These are phyloP conservation scores for Chymomyza fuscimana DNA, from an alignment of 2,888 invertebrate genomes.

Conservation along the genomic window DNA sequence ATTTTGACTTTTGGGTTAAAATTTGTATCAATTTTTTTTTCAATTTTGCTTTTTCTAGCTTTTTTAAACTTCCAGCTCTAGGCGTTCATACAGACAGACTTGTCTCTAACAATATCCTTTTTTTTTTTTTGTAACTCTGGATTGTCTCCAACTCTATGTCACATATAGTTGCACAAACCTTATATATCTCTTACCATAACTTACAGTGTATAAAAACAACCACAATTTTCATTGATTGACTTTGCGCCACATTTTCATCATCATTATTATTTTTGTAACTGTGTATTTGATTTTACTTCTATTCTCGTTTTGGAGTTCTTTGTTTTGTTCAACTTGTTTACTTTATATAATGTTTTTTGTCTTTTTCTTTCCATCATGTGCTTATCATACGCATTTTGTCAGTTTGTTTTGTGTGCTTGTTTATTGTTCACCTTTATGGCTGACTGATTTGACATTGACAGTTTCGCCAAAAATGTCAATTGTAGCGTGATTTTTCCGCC, in stretches of 20 bases:
- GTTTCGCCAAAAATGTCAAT: conserved; percentile 37
- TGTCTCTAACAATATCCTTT: too few relatives aligned
- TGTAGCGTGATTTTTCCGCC: conserved; percentile 14
- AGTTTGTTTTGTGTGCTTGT: conserved; percentile 27
- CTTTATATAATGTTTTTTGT: conserved; percentile 27
- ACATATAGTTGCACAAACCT: too few relatives aligned
- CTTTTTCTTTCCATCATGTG: conserved; percentile 46
- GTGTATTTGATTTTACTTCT: conserved; percentile 37
- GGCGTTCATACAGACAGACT: too few relatives aligned
- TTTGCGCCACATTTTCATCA: conserved; percentile 62
- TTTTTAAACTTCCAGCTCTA: too few relatives aligned
- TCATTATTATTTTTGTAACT: conserved; percentile 28
- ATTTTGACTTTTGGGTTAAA: too few relatives aligned
- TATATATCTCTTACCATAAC: too few relatives aligned
- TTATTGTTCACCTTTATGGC: conserved; percentile 41
- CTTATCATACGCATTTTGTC: conserved; percentile 33
- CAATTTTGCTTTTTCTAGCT: too few relatives aligned
- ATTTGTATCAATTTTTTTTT: too few relatives aligned
- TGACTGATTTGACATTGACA: conserved; percentile 13
- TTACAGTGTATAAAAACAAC: conserved; percentile 16
- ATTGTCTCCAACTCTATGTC: too few relatives aligned
- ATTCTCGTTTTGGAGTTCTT: conserved; percentile 6
- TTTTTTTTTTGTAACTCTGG: too few relatives aligned
- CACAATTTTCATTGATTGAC: conserved; percentile 60
- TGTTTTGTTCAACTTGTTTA: conserved; percentile 45